Base-by-base conservation (phyloP, 2,113 vertebrate genomes). In the Hoplias malabaricus region DNA sequence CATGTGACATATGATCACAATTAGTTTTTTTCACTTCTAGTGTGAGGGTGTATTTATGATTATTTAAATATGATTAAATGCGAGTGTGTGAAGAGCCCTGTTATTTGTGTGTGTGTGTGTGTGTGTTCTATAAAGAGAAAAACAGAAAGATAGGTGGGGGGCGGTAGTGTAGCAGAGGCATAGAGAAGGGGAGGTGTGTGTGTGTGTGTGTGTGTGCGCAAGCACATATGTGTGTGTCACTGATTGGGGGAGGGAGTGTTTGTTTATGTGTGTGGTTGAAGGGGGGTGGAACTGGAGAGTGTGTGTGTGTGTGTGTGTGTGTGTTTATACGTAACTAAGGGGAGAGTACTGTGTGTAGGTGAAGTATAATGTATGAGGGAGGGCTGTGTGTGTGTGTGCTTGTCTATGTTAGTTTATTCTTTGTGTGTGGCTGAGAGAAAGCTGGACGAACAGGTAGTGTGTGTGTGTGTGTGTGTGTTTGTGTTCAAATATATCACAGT, bases 381-480 rank as follows among this genome's bases (percentile, higher is more conserved):
- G 42, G 46, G 54, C 19, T 63, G 56, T 21, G 56, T 73, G 72
- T 46, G 69, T 53, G 19, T 78, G 25, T 63, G 68, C 42, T n/a
- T 70, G 43, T 42, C 1, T 81, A 25, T 73, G 25, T 76, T 13
- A 40, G 74, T 76, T 25, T 75, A n/a, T 11, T 50, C 61, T 53
- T 48, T 75, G 61, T 66, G 61, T 75, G 73, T 75, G 62, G 62
- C 53, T 66, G 50, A 57, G 33, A 66, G 73, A 50, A 50, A 76
- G 40, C 61, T 75, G 73, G 77, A 75, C 68, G 68, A 79, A 79
- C 78, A 72, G 77, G 77, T 76, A 71, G 67, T 50, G 34, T 73
- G 38, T 67, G 74, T 73, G 69, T 77, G 69, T 69, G 62, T 48
- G 50, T 77, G 69, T 71, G 80, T 67, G 23, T 43, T 56, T 69